Conservation (phyloP, 2,888 invertebrate species). For the Hirtodrosophila alboralis region DNA sequence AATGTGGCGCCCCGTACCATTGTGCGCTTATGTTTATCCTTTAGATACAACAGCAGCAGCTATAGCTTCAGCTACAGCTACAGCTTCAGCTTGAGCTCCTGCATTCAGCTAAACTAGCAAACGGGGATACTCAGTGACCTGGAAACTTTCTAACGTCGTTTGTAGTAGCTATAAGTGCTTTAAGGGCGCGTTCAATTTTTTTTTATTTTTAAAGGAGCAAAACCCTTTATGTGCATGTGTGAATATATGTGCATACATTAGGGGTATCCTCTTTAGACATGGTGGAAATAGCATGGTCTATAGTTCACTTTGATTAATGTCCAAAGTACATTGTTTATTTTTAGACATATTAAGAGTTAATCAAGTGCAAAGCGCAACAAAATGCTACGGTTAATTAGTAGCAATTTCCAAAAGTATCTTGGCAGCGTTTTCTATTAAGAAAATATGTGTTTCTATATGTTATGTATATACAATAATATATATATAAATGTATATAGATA, state of each 20-base stretch:
- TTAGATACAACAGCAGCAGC: conserved; percentile 25
- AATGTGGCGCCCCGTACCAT: conserved; percentile 64
- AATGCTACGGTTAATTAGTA: conserved; percentile 65
- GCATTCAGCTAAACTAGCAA: conserved; percentile 35
- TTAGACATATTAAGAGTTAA: conserved; percentile 59
- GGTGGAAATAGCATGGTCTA: conserved; percentile 1
- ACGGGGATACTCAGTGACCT: conserved; percentile 72
- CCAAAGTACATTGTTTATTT: conserved; percentile 51
- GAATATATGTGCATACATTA: conserved; percentile 53
- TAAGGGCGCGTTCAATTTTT: too few relatives aligned
- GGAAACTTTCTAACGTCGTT: conserved; percentile 62
- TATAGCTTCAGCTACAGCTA: conserved; percentile 8
- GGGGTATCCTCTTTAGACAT: conserved; percentile 19
- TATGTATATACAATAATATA: not conserved
- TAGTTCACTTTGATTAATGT: conserved; percentile 50
- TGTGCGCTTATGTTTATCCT: conserved; percentile 65
- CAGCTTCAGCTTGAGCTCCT: not conserved
- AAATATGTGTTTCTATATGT: too few relatives aligned
- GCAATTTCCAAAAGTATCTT: conserved; percentile 12
- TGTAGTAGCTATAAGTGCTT: conserved; percentile 31
- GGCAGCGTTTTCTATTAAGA: not conserved
- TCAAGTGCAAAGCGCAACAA: conserved; percentile 67
- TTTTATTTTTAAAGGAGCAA: conserved; percentile 18
- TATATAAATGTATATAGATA: conserved; percentile 1
- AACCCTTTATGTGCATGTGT: conserved; percentile 30